A percentile compares a stretch with the other conserved stretches of the same genome.
phyloP scores from a whole-genome alignment of 2,797 vertebrate species.

The Rhadinocentrus ornatus region DNA sequence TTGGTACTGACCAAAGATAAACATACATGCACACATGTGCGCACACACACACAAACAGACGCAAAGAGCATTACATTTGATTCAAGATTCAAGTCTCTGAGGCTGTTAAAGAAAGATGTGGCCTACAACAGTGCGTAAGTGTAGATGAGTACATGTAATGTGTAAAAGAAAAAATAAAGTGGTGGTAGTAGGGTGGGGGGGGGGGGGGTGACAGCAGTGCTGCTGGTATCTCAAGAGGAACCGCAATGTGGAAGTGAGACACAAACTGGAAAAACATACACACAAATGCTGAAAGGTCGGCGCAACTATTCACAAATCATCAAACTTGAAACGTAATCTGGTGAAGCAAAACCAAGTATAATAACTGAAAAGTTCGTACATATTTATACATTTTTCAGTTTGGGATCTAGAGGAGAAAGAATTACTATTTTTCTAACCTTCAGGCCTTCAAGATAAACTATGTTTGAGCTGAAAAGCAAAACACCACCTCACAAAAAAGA shows the following conservation, averaged over 20 bases:
- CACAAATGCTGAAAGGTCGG: background rate
- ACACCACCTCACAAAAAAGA: background rate
- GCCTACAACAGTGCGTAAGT: constrained; percentile 43
- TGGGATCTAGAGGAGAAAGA: background rate
- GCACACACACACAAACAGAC: constrained; percentile 21
- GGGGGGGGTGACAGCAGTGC: background rate
- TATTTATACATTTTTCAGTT: background rate
- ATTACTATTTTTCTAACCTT: background rate
- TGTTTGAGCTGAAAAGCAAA: constrained; percentile 12
- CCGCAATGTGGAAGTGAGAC: constrained; percentile 57
- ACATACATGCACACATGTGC: too few species aligned
- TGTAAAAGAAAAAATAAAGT: constrained; percentile 14
- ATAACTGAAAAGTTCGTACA: background rate
- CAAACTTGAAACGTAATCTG: background rate
- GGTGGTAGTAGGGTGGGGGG: too few species aligned
- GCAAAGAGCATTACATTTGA: constrained; percentile 28
- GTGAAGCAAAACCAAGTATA: background rate
- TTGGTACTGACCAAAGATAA: constrained; percentile 12
- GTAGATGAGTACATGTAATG: constrained; percentile 36
- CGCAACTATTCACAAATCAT: background rate
- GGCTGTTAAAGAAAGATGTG: constrained; percentile 54
- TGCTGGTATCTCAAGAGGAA: constrained; percentile 44
- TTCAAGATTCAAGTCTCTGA: constrained; percentile 34
- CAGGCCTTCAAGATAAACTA: background rate
- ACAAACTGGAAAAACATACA: constrained; percentile 36